Conservation (phyloP, 1,140 invertebrate species). For the Notospermus geniculatus region DNA sequence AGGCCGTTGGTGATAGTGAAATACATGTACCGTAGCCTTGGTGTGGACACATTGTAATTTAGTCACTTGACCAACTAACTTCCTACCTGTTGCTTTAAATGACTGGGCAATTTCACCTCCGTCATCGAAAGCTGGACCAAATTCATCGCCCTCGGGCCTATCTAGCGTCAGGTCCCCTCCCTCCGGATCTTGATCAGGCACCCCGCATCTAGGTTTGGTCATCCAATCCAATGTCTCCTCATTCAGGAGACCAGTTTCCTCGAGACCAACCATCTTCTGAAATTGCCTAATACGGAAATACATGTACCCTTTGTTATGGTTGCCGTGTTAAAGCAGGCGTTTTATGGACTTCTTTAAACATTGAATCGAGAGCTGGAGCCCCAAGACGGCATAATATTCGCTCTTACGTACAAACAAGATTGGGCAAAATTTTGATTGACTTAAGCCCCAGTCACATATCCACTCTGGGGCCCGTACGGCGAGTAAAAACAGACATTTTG, state of each 20-base stretch:
- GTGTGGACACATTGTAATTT: background rate
- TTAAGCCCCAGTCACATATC: no score
- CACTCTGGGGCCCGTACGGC: no score
- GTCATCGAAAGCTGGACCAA: background rate
- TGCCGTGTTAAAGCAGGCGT: no score
- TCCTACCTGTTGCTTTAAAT: background rate
- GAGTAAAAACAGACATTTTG: no score
- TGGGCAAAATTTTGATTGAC: no score
- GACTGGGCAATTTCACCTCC: background rate
- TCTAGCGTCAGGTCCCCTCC: no score
- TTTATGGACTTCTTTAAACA: no score
- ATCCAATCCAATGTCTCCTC: background rate
- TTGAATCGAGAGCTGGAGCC: no score
- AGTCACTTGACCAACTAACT: background rate
- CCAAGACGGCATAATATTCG: no score
- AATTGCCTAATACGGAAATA: background rate
- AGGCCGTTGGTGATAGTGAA: background rate
- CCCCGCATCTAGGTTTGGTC: background rate
- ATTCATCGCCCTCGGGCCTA: no score
- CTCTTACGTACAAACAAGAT: no score
- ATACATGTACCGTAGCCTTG: background rate
- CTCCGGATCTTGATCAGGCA: background rate
- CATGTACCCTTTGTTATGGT: no score
- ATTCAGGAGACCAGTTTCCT: conserved; percentile 4
- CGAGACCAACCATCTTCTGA: background rate